Base-by-base conservation (phyloP, 2,888 invertebrate genomes). In the Drosophila imparisetae region DNA sequence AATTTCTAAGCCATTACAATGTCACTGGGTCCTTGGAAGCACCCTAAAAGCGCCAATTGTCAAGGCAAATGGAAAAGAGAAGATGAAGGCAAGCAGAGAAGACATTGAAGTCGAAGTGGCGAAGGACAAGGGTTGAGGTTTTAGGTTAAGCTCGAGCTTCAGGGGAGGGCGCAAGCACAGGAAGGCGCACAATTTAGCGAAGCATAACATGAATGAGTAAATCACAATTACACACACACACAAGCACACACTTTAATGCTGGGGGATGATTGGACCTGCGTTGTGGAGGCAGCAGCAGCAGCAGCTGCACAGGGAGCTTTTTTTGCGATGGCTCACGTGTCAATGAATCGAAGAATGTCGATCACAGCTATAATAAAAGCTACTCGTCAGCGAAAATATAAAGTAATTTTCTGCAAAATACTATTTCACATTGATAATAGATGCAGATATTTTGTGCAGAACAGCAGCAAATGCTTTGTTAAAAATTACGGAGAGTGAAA, bases 21-120 rank as follows among this genome's bases (percentile, higher is more conserved):
- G 90, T 90, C 86, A 86, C 52, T 86, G 72, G 86, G 89, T 86
- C 86, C 89, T 88, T 90, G 84, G 79, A 83, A 89, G 88, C 86
- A 86, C 90, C 88, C 86, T 79, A 79, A 87, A 75, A 70, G 64
- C 68, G 72, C 57, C 60, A 65, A 50, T 60, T 63, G 54, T 60
- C 78, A 75, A 73, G 61, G 75, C 72, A 54, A 62, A 18, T 18
- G 15, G 5, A 10, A 4, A 57, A 54, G 53, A 29, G 18, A 58
- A 59, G 45, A 45, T 45, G 45, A 45, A 3, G 24, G 18, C 24
- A 57, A 52, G 24, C 34, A 34, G 53, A 45, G 24, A 53, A 78
- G 69, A 75, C 71, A 61, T 67, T 78, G 63, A 73, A 78, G 75
- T 68, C 67, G 57, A 45, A 65, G 71, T 48, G 50, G 42, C 54